A percentile compares a stretch with the other conserved stretches of the same genome.
Evolutionary conservation across 2,888 invertebrate species (phyloP).

Genomic region (Octodonta nipae): DNA sequence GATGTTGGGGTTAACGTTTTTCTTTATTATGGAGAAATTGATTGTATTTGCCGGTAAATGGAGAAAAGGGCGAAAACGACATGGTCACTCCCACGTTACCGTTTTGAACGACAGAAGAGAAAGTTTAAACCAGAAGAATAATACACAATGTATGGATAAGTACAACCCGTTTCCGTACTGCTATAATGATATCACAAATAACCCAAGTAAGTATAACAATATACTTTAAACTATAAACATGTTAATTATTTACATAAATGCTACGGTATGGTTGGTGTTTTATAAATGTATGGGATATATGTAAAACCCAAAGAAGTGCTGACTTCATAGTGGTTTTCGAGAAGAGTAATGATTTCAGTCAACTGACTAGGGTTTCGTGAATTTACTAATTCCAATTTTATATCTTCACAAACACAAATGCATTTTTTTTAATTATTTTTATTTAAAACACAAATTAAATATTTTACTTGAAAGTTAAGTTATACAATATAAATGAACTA

Average conservation of each 20-base stretch:
- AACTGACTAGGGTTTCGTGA: too few species aligned
- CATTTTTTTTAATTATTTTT: too few species aligned
- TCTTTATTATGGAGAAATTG: constrained; percentile 78
- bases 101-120: constrained; percentile 45
- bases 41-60: constrained; percentile 68
- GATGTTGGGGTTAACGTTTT: constrained; percentile 70
- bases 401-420: too few species aligned
- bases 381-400: too few species aligned
- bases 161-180: constrained; percentile 82
- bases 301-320: constrained; percentile 1
- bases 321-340: neutral
- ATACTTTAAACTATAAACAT: too few species aligned
- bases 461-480: too few species aligned
- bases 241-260: too few species aligned
- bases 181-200: constrained; percentile 61
- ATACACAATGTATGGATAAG: constrained; percentile 64
- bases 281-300: neutral
- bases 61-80: constrained; percentile 47
- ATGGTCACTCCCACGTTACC: constrained; percentile 35
- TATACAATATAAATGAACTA: too few species aligned
- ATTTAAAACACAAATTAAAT: too few species aligned
- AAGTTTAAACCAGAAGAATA: constrained; percentile 17
- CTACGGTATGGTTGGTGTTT: too few species aligned
- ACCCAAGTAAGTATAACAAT: constrained; percentile 23
- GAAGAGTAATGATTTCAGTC: too few species aligned